A percentile compares a stretch with the other conserved stretches of the same genome.
These are phyloP conservation scores for Halcyon malimbica DNA, from an alignment of 2,113 vertebrate genomes.

Conservation along the genomic window DNA sequence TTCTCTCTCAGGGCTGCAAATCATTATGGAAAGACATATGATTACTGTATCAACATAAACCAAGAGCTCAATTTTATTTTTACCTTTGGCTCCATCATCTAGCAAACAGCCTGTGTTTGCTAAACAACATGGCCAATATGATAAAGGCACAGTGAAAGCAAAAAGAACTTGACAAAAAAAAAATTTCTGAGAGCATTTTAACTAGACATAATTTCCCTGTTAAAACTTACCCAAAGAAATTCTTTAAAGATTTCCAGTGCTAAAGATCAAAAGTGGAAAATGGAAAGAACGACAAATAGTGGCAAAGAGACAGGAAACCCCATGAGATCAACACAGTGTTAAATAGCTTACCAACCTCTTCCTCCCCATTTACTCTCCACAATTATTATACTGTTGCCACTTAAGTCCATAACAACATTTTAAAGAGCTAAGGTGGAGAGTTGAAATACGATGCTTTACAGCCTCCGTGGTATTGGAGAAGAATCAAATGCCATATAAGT, in stretches of 20 bases:
- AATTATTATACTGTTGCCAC: conserved; percentile 11
- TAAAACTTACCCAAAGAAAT: not conserved
- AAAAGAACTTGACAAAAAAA: not conserved
- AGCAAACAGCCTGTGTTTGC: not conserved
- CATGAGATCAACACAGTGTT: not conserved
- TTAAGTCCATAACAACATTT: conserved; percentile 45
- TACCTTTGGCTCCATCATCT: not conserved
- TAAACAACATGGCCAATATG: not conserved
- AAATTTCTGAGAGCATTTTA: not conserved
- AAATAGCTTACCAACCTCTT: not conserved
- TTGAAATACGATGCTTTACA: conserved; percentile 67
- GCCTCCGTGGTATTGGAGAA: conserved; percentile 61
- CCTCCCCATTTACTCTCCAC: not conserved
- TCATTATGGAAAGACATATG: not conserved
- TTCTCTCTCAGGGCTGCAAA: not conserved
- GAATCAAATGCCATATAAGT: conserved; percentile 71
- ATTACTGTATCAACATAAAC: not conserved
- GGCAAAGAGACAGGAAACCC: not conserved
- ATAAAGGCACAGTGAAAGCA: not conserved
- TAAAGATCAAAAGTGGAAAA: not conserved
- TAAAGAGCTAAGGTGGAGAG: conserved; percentile 65
- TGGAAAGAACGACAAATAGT: not conserved
- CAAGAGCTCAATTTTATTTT: conserved; percentile 16
- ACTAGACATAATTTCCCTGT: not conserved
- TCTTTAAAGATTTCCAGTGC: not conserved